phyloP scores from a whole-genome alignment of 2,888 invertebrate genomes.

The Lypha dubia region DNA sequence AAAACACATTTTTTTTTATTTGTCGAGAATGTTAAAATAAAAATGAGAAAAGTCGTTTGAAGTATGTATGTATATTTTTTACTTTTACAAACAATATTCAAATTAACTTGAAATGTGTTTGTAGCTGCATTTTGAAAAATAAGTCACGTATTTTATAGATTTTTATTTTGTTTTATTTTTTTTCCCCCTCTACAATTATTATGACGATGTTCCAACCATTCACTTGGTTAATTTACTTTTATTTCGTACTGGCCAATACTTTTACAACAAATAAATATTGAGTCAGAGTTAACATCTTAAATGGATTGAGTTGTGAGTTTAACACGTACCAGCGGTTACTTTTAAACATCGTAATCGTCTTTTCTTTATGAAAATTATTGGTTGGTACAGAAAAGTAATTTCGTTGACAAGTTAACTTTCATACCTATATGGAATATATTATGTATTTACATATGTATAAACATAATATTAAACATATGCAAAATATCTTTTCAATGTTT shows the following conservation, averaged over 20 bases:
- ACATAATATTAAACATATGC: too few relatives aligned
- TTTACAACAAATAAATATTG: constrained; percentile 2
- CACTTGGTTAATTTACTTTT: constrained; percentile 36
- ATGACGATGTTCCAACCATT: constrained; percentile 39
- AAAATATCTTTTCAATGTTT: too few relatives aligned
- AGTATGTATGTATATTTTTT: constrained; percentile 2
- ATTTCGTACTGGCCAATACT: constrained; percentile 26
- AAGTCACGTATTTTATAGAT: constrained; percentile 67
- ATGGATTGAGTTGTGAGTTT: constrained; percentile 55
- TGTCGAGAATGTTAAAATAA: constrained; percentile 9
- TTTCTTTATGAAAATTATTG: constrained; percentile 32
- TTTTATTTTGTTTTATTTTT: constrained; percentile 50
- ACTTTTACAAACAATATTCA: constrained; percentile 38
- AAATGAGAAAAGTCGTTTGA: background rate
- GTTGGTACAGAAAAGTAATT: constrained; percentile 4
- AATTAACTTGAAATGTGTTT: constrained; percentile 29
- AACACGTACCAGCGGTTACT: constrained; percentile 66
- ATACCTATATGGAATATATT: too few relatives aligned
- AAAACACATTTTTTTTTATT: constrained; percentile 14
- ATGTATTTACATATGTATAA: too few relatives aligned
- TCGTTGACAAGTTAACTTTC: too few relatives aligned
- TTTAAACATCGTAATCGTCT: constrained; percentile 49
- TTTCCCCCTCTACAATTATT: constrained; percentile 24
- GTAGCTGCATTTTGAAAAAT: constrained; percentile 30
- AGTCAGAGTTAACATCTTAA: constrained; percentile 47